These are phyloP conservation scores for Bombus sylvicola DNA, from an alignment of 1,140 invertebrate species.

Conservation along the genomic window DNA sequence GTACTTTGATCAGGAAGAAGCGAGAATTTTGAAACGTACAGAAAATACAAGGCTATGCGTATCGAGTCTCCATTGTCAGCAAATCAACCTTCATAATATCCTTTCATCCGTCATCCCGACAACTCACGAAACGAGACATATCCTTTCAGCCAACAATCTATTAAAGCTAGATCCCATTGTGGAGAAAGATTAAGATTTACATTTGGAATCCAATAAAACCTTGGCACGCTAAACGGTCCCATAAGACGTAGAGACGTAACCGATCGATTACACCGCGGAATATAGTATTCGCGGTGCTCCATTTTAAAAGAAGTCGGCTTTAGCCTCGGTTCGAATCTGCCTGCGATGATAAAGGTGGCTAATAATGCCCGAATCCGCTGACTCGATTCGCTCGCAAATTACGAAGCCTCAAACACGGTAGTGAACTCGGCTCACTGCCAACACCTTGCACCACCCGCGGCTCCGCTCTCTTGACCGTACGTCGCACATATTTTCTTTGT, in stretches of 20 bases:
- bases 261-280: not conserved
- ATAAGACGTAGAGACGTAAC: not conserved
- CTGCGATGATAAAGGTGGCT: not conserved
- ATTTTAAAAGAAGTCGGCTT: not conserved
- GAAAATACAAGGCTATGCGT: too few relatives aligned
- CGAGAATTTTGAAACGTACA: too few relatives aligned
- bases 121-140: too few relatives aligned
- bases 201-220: not conserved
- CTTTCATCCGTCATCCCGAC: too few relatives aligned
- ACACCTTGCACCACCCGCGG: not conserved
- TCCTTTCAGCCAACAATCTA: too few relatives aligned
- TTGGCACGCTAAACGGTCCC: not conserved
- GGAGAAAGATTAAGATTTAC: not conserved
- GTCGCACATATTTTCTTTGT: conserved; percentile 20
- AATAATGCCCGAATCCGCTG: conserved; percentile 35
- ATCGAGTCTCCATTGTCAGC: too few relatives aligned
- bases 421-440: conserved; percentile 35
- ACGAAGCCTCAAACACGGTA: conserved; percentile 16
- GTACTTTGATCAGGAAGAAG: not conserved
- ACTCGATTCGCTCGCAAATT: conserved; percentile 39
- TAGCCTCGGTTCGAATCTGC: not conserved
- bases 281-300: not conserved
- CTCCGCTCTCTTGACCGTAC: not conserved
- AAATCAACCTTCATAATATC: too few relatives aligned
- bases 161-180: too few relatives aligned